These are phyloP conservation scores for Ceryle rudis DNA, from an alignment of 2,797 vertebrate species.

Conservation along the genomic window DNA sequence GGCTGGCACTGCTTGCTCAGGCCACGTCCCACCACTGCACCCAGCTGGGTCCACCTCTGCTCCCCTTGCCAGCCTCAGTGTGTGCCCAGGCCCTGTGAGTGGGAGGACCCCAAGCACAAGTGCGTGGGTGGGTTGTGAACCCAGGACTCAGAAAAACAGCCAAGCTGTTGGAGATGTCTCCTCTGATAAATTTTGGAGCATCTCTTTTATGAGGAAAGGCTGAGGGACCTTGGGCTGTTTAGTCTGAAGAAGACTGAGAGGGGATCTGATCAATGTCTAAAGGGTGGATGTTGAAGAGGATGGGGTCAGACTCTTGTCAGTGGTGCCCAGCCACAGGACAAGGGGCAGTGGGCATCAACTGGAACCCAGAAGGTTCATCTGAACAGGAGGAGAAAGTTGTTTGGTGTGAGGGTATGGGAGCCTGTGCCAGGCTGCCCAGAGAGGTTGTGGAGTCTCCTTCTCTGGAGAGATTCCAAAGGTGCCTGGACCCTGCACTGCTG, in stretches of 20 bases:
- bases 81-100: accelerated
- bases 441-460: background rate
- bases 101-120: background rate
- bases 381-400: background rate
- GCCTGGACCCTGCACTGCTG: background rate
- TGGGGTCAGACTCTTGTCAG: background rate
- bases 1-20: accelerated
- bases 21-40: accelerated
- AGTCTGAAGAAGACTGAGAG: background rate
- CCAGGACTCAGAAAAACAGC: background rate
- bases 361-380: background rate
- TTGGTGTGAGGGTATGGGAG: background rate
- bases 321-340: background rate
- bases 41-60: background rate
- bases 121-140: accelerated
- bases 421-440: background rate
- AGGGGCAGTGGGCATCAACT: background rate
- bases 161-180: background rate
- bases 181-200: accelerated
- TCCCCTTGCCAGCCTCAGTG: accelerated
- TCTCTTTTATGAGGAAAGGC: background rate
- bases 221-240: background rate
- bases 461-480: background rate
- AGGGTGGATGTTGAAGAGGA: no score
- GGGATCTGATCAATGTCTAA: background rate